Percentiles rank a stretch among this genome's conserved stretches.
Evolutionary conservation across 2,797 vertebrate species (phyloP).

Genomic region (Spheniscus humboldti): DNA sequence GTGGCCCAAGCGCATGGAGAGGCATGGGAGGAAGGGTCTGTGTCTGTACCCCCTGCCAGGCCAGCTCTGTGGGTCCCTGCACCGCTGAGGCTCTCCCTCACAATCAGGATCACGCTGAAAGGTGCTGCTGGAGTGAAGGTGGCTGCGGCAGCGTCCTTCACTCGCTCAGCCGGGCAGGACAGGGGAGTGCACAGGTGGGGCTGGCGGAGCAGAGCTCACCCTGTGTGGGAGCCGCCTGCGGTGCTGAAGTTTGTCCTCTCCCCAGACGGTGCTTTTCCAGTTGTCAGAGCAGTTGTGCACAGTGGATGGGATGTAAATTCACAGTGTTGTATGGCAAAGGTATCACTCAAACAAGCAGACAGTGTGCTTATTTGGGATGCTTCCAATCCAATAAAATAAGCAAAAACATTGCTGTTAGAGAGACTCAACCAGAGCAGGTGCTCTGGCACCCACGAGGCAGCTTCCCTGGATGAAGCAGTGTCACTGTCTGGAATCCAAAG

Average conservation of each 20-base stretch:
- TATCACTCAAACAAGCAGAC: not conserved
- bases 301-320: not conserved
- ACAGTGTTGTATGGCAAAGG: not conserved
- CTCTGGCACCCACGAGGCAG: not conserved
- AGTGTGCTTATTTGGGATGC: not conserved
- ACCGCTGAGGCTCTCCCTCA: not conserved
- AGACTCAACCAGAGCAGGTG: not conserved
- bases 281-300: not conserved
- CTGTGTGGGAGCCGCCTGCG: rapidly evolving
- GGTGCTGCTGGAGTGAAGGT: not conserved
- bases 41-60: not conserved
- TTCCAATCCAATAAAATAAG: not conserved
- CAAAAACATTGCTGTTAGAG: not conserved
- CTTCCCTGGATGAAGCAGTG: not conserved
- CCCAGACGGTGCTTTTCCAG: not conserved
- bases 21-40: not conserved
- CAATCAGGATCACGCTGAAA: rapidly evolving
- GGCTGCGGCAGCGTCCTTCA: rapidly evolving
- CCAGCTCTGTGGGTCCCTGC: not conserved
- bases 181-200: too few relatives aligned
- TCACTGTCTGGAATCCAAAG: not conserved
- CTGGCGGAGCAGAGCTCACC: not conserved
- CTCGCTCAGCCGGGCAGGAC: rapidly evolving
- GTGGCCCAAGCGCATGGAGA: not conserved
- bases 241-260: not conserved